Percentiles rank a stretch among this genome's conserved stretches.
phyloP scores from a whole-genome alignment of 2,888 invertebrate genomes.

The Saturnia japonica region DNA sequence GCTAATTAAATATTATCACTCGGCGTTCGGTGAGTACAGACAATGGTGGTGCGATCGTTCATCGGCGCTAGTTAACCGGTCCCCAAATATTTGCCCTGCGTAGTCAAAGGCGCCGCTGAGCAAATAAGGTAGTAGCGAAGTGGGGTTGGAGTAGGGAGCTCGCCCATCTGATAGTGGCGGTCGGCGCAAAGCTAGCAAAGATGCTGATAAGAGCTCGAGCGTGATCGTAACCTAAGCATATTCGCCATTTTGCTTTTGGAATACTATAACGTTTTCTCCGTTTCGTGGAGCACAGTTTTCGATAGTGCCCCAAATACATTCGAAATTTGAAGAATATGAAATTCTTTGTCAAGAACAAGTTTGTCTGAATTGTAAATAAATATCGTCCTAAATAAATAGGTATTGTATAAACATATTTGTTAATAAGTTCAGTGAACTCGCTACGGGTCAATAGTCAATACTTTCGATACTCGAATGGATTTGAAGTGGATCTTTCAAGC shows the following conservation, averaged over 20 bases:
- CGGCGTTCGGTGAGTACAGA: constrained; percentile 66
- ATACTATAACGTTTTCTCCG: constrained; percentile 32
- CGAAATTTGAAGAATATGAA: background rate
- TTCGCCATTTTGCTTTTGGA: constrained; percentile 53
- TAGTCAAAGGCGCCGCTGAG: constrained; percentile 74
- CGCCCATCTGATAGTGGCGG: constrained; percentile 67
- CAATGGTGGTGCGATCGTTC: constrained; percentile 70
- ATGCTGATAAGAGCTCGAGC: constrained; percentile 63
- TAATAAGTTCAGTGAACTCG: background rate
- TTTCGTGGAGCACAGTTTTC: constrained; percentile 6
- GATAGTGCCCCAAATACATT: background rate
- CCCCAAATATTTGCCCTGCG: constrained; percentile 72
- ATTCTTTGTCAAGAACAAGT: background rate
- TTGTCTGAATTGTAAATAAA: constrained; percentile 3
- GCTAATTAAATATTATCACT: constrained; percentile 81
- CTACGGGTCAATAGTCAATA: background rate
- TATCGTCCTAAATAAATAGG: background rate
- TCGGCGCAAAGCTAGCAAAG: constrained; percentile 62
- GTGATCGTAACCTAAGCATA: constrained; percentile 56
- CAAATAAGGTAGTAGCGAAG: constrained; percentile 60
- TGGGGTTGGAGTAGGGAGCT: constrained; percentile 41
- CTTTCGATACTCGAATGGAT: background rate
- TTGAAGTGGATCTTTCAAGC: background rate
- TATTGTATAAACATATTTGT: background rate
- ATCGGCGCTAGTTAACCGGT: constrained; percentile 75